Evolutionary conservation across 2,888 invertebrate species (phyloP), one percentile per base, ranked within the genome.

Genomic region (Drosophila kambysellisi): DNA sequence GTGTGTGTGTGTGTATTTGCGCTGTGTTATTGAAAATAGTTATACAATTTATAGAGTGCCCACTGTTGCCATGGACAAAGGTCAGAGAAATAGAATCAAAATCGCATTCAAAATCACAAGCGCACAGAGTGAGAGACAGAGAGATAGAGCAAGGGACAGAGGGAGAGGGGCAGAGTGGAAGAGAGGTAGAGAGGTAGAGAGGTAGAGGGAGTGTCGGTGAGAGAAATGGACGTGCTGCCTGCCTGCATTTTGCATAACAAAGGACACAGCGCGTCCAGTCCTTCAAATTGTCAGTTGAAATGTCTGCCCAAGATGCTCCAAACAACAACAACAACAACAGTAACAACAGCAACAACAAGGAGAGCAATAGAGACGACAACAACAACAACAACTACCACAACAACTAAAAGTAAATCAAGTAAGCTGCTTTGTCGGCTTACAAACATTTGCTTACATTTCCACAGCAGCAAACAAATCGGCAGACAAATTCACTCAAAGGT

Each of bases 211-310:
- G 58, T 15, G 7, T 20, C 1, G 15, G 30, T n/a, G 33, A 33
- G n/a, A 6, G 12, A 29, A 25, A 25, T 15, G 8, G 15, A 46
- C 20, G 46, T 46, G 46, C 37, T 56, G 54, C 37, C 39, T 56
- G 56, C 39, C 39, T 62, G 69, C 81, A 71, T 74, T 86, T 86
- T 90, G 89, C 90, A 86, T 86, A 72, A 86, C 87, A 86, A 90
- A 86, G 89, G 70, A 56, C 67, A 75, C 59, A 78, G 70, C 80
- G 74, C 77, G 77, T 81, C 71, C 76, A 82, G 76, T 82, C 75
- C 76, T 89, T 81, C 90, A 83, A 86, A 82, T 85, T 88, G 88
- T 81, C 91, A 90, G 90, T 90, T 79, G 88, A 77, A 89, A 88
- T 88, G 91, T 88, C 88, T 82, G 86, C 88, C 83, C 83, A 84